Percentiles rank a stretch among this genome's conserved stretches.
phyloP scores from a whole-genome alignment of 2,113 vertebrate genomes.

The Mus pahari region DNA sequence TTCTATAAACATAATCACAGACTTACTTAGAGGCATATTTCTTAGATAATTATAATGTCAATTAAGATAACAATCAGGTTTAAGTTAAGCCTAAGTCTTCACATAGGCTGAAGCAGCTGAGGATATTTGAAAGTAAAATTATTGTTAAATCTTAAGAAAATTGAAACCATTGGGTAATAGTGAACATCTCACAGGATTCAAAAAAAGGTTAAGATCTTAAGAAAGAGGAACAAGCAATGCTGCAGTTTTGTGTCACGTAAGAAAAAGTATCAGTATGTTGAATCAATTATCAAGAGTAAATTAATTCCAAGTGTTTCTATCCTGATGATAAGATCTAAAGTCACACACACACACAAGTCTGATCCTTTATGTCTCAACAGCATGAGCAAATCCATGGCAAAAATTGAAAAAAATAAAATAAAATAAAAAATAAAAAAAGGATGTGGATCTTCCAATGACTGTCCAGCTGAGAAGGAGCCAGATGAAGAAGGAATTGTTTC shows the following conservation, averaged over 20 bases:
- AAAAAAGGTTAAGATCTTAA: neutral
- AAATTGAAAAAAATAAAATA: too few relatives aligned
- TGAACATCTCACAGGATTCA: neutral
- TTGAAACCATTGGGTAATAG: neutral
- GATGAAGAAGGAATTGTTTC: neutral
- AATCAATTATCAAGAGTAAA: neutral
- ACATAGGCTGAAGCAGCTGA: neutral
- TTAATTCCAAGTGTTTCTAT: neutral
- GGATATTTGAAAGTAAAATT: neutral
- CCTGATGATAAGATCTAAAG: neutral
- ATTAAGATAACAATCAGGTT: neutral
- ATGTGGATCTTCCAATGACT: neutral
- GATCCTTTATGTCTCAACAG: neutral
- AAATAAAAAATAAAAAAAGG: too few relatives aligned
- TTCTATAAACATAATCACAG: neutral
- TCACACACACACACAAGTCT: neutral
- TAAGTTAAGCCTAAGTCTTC: neutral
- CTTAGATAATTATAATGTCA: neutral
- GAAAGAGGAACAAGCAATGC: neutral
- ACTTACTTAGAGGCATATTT: neutral
- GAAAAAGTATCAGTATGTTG: neutral
- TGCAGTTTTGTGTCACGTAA: neutral
- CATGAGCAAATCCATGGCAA: neutral
- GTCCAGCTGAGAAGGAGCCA: neutral
- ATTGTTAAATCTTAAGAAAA: neutral